Evolutionary conservation across 92 coral and sea anemone genomes (phyloP).

Genomic region (Porites rus): DNA sequence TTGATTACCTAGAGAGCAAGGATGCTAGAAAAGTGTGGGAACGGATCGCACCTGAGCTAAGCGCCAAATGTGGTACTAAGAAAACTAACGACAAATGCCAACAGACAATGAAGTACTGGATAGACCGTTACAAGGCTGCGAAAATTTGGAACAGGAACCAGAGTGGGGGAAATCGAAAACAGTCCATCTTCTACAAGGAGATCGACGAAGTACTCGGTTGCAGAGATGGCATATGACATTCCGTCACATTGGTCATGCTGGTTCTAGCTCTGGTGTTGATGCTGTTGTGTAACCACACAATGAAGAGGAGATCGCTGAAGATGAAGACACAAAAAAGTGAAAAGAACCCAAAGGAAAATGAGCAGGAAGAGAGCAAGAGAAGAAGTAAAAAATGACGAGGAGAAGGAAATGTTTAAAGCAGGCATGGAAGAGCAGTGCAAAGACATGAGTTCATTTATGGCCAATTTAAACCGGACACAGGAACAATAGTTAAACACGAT

Average conservation of each 20-base stretch:
- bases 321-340: not conserved
- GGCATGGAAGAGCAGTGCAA: slow-evolving; percentile 11
- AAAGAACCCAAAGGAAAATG: not conserved
- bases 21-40: slow-evolving; percentile 46
- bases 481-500: not conserved
- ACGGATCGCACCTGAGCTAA: slow-evolving; percentile 34
- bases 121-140: slow-evolving; percentile 47
- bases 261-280: slow-evolving; percentile 32
- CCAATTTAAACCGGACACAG: not conserved
- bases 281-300: slow-evolving; percentile 7
- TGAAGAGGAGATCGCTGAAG: slow-evolving; percentile 5
- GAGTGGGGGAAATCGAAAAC: slow-evolving; percentile 48
- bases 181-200: slow-evolving; percentile 42
- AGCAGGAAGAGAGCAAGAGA: slow-evolving; percentile 26
- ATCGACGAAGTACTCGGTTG: slow-evolving; percentile 48
- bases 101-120: slow-evolving; percentile 54
- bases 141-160: slow-evolving; percentile 39
- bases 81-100: slow-evolving; percentile 34
- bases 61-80: slow-evolving; percentile 27
- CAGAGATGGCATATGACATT: slow-evolving; percentile 44
- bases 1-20: slow-evolving; percentile 34
- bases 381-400: slow-evolving; percentile 26
- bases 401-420: slow-evolving; percentile 13
- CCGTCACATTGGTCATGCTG: slow-evolving; percentile 43
- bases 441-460: slow-evolving; percentile 1